Evolutionary conservation across 2,888 invertebrate species (phyloP).

Genomic region (Oxyscelio sp.): DNA sequence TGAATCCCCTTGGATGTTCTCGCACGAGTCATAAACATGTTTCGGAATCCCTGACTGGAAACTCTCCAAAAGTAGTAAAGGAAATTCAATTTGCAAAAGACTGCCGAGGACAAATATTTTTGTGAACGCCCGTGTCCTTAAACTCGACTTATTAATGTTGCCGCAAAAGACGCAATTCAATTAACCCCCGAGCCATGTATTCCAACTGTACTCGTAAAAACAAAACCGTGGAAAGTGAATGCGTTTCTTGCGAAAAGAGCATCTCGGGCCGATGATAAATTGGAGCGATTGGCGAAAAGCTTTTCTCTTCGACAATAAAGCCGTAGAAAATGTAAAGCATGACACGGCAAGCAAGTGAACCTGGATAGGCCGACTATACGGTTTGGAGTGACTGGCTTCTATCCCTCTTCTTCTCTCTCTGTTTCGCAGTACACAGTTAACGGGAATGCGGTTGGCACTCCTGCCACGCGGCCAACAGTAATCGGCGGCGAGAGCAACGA

Average conservation of each 20-base stretch:
- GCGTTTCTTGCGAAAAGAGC: neutral
- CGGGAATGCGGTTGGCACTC: conserved; percentile 85
- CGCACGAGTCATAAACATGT: conserved; percentile 45
- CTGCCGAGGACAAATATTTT: conserved; percentile 35
- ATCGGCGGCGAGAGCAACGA: conserved; percentile 71
- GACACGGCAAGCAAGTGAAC: conserved; percentile 54
- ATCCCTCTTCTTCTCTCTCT: conserved; percentile 38
- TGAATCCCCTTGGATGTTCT: conserved; percentile 21
- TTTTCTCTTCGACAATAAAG: conserved; percentile 51
- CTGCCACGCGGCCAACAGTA: conserved; percentile 75
- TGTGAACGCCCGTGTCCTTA: neutral
- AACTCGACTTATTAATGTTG: conserved; percentile 34
- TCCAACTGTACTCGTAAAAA: conserved; percentile 17
- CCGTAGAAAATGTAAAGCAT: conserved; percentile 60
- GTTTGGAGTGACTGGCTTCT: conserved; percentile 60
- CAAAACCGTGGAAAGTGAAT: conserved; percentile 25
- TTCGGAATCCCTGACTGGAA: conserved; percentile 41
- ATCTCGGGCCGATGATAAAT: conserved; percentile 28
- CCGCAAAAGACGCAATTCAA: conserved; percentile 35
- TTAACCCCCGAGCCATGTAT: conserved; percentile 16
- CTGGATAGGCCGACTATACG: conserved; percentile 39
- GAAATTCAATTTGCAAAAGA: conserved; percentile 39
- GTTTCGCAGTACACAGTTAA: conserved; percentile 81
- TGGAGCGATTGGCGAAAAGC: conserved; percentile 39
- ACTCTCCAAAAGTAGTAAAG: conserved; percentile 48